A percentile compares a stretch with the other conserved stretches of the same genome.
Evolutionary conservation across 2,797 vertebrate genomes (phyloP).

Genomic region (Syngnathus acus): DNA sequence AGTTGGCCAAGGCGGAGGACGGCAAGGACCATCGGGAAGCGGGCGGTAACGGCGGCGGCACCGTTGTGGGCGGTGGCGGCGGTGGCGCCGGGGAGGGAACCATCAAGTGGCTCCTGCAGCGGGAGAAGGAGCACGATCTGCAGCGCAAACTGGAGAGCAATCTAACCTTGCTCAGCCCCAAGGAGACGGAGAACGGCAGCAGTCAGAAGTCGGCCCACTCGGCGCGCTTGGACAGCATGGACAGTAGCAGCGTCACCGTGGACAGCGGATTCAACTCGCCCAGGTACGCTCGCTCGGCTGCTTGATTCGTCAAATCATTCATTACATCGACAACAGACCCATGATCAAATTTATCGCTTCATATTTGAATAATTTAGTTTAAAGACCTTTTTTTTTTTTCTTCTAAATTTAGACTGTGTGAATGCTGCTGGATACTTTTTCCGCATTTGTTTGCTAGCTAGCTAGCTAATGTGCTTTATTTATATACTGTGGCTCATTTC

Average conservation of each 20-base stretch:
- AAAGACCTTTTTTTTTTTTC: too few relatives aligned
- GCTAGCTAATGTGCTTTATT: too few relatives aligned
- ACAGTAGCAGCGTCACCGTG: constrained; percentile 99
- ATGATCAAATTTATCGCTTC: too few relatives aligned
- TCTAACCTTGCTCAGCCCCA: constrained; percentile 91
- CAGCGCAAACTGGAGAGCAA: constrained; percentile 98
- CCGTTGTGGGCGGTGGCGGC: constrained; percentile 56
- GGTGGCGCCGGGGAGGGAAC: constrained; percentile 86
- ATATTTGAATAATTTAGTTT: too few relatives aligned
- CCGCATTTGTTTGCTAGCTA: too few relatives aligned
- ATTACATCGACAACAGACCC: too few relatives aligned
- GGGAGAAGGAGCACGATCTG: constrained; percentile 93
- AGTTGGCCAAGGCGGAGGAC: constrained; percentile 71
- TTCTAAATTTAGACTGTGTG: too few relatives aligned
- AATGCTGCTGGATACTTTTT: too few relatives aligned
- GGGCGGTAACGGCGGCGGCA: constrained; percentile 68
- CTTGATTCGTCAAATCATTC: too few relatives aligned
- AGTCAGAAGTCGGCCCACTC: constrained; percentile 95
- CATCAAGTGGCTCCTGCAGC: constrained; percentile 96
- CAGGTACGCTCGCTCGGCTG: constrained; percentile 72
- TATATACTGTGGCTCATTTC: too few relatives aligned
- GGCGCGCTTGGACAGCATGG: constrained; percentile 97
- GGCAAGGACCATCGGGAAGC: constrained; percentile 75
- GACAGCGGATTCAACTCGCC: constrained; percentile 99
- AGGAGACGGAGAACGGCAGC: constrained; percentile 91